Evolutionary conservation across 2,113 vertebrate genomes (phyloP).

Genomic region (Phrynosoma platyrhinos): DNA sequence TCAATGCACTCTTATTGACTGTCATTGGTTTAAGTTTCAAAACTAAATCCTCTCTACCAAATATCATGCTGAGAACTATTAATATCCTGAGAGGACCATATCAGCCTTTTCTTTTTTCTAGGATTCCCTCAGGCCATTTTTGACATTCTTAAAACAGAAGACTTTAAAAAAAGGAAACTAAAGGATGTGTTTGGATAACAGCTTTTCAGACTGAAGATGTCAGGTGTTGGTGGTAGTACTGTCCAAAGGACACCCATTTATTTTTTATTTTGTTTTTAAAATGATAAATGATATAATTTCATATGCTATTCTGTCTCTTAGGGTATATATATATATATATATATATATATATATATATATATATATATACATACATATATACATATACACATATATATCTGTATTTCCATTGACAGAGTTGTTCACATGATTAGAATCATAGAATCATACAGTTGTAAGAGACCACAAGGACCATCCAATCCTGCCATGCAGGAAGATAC

Average conservation of each 20-base stretch:
- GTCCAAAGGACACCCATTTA: too few species aligned
- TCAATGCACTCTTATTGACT: conserved; percentile 2
- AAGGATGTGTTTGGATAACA: neutral
- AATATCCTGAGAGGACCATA: conserved; percentile 28
- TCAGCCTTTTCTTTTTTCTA: neutral
- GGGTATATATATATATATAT: too few species aligned
- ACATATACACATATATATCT: too few species aligned
- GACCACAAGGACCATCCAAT: too few species aligned
- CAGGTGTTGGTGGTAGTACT: too few species aligned
- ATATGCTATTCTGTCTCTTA: neutral
- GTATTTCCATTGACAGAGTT: too few species aligned
- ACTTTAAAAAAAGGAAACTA: conserved; percentile 3
- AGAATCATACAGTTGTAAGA: too few species aligned
- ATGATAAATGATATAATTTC: neutral
- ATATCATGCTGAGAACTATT: conserved; percentile 30
- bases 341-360: too few species aligned
- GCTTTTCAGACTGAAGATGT: neutral
- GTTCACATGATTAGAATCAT: too few species aligned
- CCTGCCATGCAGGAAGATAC: too few species aligned
- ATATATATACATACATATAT: too few species aligned
- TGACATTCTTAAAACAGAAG: neutral
- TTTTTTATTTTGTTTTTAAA: neutral
- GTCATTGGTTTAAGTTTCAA: conserved; percentile 24
- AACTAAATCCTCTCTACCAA: conserved; percentile 46
- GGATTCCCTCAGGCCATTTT: conserved; percentile 20